Evolutionary conservation across 2,797 vertebrate species (phyloP), one percentile per base, ranked within the genome.

Genomic region (Acanthornis magna): DNA sequence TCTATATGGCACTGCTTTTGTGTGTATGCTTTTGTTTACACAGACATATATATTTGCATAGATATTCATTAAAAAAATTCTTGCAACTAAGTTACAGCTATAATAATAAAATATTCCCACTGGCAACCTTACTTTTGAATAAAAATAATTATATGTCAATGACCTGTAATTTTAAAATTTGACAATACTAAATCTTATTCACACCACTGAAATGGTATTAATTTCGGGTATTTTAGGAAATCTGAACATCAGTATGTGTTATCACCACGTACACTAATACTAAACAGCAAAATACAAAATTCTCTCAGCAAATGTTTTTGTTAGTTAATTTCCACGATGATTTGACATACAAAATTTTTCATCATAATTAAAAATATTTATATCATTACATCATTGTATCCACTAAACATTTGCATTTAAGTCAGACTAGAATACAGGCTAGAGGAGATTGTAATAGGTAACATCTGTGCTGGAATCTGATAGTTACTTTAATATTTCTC

Each of bases 391-490:
- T 47, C 42, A 45, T 57, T 85, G 45, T 36, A 91, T 53, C 38
- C 67, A 87, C 53, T 36, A 95, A 95, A 71, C 27, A 82, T 71
- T 90, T 70, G 17, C 87, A 62, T 76, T 88, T 76, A 36, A 91
- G 18, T 79, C 67, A 87, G 53, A 67, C 38, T 79, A 91, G n/a
- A 45, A 66, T 55, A 62, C 2, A 67, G 25, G 27, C 26, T 76
- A 67, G 30, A 66, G 27, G 54, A 91, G 45, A 61, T 26, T 57
- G 13, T 65, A 83, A 93, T 78, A 89, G 11, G 76, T 32, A 95
- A 88, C 85, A 95, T 86, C 91, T 90, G 85, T 47, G 29, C 48
- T 77, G 55, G 51, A 95, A 81, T 85, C 42, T 74, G 34, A 89
- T 91, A 66, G 53, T 76, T 78, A 84, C 43, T 70, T 80, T 76